Conservation (phyloP, 2,888 invertebrate species). For the Cylloceria caligata region DNA sequence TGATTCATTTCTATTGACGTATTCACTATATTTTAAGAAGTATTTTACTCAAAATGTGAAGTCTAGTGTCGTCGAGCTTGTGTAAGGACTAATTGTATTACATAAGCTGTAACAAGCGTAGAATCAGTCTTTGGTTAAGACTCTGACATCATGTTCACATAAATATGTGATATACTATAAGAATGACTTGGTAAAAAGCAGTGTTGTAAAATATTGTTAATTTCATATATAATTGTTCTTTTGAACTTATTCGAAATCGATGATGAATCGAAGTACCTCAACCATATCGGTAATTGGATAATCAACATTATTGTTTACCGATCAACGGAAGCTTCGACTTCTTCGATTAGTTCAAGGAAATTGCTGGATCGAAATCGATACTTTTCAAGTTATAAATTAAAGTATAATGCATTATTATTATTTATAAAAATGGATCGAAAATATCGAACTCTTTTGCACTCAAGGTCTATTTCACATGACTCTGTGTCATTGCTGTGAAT, state of each 20-base stretch:
- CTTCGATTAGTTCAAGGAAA: no score
- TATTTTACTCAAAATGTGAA: neutral
- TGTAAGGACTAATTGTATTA: neutral
- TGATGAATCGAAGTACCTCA: neutral
- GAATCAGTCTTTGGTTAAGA: no score
- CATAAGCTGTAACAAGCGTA: neutral
- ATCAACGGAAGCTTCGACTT: neutral
- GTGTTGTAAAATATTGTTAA: neutral
- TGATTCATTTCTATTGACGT: slow-evolving; percentile 7
- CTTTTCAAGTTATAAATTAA: neutral
- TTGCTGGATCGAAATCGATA: neutral
- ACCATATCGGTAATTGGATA: neutral
- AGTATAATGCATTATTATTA: neutral
- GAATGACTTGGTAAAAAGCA: no score
- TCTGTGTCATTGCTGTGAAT: neutral
- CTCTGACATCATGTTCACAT: neutral
- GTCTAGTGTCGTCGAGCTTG: neutral
- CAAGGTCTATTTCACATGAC: neutral
- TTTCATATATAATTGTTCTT: neutral
- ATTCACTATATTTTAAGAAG: neutral
- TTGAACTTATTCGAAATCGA: neutral
- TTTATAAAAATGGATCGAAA: neutral
- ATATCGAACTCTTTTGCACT: neutral
- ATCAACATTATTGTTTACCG: neutral
- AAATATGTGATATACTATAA: no score